These are phyloP conservation scores for Cephalopachus bancanus DNA, from an alignment of 2,797 vertebrate species.

Conservation along the genomic window DNA sequence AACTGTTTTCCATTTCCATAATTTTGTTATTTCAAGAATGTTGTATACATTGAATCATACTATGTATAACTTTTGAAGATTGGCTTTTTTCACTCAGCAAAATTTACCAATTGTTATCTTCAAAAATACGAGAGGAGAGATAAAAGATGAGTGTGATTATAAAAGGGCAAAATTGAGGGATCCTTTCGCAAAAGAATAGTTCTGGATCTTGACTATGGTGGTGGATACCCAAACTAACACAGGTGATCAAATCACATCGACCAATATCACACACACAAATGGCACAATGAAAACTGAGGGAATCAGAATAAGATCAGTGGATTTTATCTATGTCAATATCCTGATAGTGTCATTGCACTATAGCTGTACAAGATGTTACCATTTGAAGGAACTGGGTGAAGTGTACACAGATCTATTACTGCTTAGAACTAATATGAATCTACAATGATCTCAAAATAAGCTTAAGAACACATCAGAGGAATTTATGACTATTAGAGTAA, in stretches of 20 bases:
- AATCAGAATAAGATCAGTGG: neutral
- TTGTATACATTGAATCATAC: neutral
- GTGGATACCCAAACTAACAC: neutral
- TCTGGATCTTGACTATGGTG: neutral
- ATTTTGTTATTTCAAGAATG: neutral
- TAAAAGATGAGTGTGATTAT: neutral
- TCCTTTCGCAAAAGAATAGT: neutral
- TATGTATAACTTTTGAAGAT: neutral
- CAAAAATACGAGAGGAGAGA: neutral
- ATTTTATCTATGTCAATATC: neutral
- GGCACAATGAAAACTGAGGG: neutral
- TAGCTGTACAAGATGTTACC: neutral
- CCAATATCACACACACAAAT: neutral
- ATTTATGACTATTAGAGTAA: neutral
- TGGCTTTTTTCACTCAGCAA: neutral
- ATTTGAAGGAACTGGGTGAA: conserved; percentile 18
- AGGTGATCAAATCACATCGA: neutral
- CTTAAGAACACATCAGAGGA: neutral
- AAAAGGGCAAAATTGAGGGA: neutral
- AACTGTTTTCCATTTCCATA: neutral
- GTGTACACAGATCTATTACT: neutral
- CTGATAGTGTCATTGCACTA: neutral
- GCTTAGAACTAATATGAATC: neutral
- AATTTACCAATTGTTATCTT: neutral
- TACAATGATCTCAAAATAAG: neutral